These are phyloP conservation scores for Amphipyra tragopoginis DNA, from an alignment of 2,888 invertebrate genomes.

Conservation along the genomic window DNA sequence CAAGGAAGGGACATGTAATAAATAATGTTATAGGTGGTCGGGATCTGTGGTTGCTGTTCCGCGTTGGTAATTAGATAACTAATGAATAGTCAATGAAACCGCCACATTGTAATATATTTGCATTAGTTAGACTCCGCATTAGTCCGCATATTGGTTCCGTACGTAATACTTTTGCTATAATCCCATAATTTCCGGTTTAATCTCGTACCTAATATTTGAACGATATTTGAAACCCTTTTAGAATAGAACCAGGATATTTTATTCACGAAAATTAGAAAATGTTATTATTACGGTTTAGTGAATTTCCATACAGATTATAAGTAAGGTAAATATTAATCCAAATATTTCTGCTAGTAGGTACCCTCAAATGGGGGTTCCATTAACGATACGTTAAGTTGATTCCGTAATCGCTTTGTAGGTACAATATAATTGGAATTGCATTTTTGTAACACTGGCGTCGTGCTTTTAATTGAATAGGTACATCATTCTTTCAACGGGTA, in stretches of 20 bases:
- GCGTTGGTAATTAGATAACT: conserved; percentile 16
- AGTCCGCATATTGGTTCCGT: conserved; percentile 11
- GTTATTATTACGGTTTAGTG: conserved; percentile 30
- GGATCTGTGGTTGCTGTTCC: conserved; percentile 35
- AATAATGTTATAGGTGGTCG: conserved; percentile 44
- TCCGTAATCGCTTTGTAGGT: conserved; percentile 13
- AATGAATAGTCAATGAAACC: conserved; percentile 38
- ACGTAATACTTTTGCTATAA: conserved; percentile 22
- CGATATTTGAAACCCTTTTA: conserved; percentile 23
- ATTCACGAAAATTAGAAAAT: conserved; percentile 27
- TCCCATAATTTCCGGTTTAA: conserved; percentile 37
- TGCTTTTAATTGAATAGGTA: not conserved
- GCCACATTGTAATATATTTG: conserved; percentile 23
- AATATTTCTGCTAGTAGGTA: conserved; percentile 14
- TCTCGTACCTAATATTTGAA: conserved; percentile 25
- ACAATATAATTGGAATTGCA: conserved; percentile 5
- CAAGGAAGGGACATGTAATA: conserved; percentile 10
- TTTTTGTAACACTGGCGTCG: not conserved
- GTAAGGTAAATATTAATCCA: conserved; percentile 7
- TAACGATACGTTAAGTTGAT: conserved; percentile 1
- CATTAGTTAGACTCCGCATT: conserved; percentile 3
- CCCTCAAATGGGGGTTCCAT: not conserved
- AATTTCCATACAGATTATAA: conserved; percentile 34
- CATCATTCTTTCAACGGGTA: too few species aligned
- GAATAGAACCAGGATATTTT: conserved; percentile 23